Percentiles rank a stretch among this genome's conserved stretches.
These are phyloP conservation scores for Anoplopoma fimbria DNA, from an alignment of 2,113 vertebrate genomes.

Conservation along the genomic window DNA sequence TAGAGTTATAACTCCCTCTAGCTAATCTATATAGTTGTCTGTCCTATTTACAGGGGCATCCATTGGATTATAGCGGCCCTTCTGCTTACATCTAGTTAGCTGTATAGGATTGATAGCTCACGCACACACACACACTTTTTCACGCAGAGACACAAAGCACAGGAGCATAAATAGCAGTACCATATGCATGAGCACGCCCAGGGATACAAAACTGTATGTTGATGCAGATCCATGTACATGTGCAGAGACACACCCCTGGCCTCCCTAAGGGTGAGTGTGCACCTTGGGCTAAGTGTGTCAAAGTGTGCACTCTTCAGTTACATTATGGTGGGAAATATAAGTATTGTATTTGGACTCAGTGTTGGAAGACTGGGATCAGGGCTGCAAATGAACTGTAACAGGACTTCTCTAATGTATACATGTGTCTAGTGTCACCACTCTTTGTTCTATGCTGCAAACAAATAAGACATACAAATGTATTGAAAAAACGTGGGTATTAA, in stretches of 20 bases:
- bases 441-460: background rate
- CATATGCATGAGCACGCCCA: background rate
- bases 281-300: background rate
- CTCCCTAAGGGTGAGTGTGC: background rate
- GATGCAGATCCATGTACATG: background rate
- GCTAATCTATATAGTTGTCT: slow-evolving; percentile 69
- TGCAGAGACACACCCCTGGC: background rate
- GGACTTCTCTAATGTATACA: background rate
- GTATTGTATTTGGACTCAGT: background rate
- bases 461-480: background rate
- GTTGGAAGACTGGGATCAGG: background rate
- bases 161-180: background rate
- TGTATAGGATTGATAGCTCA: slow-evolving; percentile 53
- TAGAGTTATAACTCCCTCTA: slow-evolving; percentile 62
- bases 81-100: slow-evolving; percentile 62
- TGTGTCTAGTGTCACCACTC: background rate
- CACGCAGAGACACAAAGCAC: background rate
- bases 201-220: background rate
- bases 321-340: background rate
- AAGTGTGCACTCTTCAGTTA: background rate
- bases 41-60: slow-evolving; percentile 65
- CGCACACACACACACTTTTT: background rate
- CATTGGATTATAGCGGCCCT: slow-evolving; percentile 61
- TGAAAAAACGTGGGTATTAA: background rate
- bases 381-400: background rate